Evolutionary conservation across 2,797 vertebrate species (phyloP).

Genomic region (Anniella stebbinsi): DNA sequence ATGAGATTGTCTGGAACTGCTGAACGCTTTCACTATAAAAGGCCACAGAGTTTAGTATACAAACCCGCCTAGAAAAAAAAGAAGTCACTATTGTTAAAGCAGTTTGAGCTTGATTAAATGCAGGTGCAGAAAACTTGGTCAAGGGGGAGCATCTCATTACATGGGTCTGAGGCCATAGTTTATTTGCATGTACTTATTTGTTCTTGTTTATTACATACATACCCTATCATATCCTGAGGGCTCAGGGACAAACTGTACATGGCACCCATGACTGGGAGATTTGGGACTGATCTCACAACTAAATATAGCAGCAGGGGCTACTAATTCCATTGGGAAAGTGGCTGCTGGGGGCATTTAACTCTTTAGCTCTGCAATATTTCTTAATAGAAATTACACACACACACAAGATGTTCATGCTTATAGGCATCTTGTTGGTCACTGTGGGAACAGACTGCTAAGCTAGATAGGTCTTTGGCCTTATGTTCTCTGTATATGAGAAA

Average conservation of each 20-base stretch:
- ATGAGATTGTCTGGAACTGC: constrained; percentile 49
- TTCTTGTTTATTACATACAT: not conserved
- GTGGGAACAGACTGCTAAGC: not conserved
- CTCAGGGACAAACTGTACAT: not conserved
- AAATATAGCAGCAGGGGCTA: not conserved
- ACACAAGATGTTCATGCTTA: not conserved
- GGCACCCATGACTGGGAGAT: not conserved
- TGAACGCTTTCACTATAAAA: accelerated
- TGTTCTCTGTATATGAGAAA: too few relatives aligned
- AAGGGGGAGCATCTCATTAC: not conserved
- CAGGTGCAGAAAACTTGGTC: not conserved
- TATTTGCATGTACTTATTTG: not conserved
- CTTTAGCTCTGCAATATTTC: not conserved
- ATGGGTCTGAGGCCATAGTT: not conserved
- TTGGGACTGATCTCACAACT: not conserved
- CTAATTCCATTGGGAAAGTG: not conserved
- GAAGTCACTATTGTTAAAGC: accelerated
- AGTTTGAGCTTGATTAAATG: not conserved
- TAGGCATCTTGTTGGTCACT: not conserved
- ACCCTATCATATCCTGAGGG: not conserved
- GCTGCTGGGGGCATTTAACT: not conserved
- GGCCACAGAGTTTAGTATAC: accelerated
- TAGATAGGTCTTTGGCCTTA: not conserved
- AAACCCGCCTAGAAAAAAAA: not conserved
- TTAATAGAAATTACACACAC: not conserved